Conservation (phyloP, 2,113 vertebrate species). For the Monopterus albus region DNA sequence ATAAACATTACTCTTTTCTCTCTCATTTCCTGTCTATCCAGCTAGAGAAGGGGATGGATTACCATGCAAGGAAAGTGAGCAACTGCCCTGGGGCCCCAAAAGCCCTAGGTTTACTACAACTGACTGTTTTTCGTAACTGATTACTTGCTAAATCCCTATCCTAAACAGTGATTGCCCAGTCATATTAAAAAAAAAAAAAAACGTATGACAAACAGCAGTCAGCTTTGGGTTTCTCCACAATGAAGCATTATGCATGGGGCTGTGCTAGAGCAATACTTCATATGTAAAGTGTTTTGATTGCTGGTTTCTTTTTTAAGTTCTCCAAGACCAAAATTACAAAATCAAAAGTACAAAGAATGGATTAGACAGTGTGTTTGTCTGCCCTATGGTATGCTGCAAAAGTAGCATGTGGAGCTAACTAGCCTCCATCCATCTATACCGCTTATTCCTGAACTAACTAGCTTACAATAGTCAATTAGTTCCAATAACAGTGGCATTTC, state of each 20-base stretch:
- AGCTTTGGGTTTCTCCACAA: background rate
- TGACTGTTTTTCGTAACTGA: conserved; percentile 18
- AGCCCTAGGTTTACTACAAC: background rate
- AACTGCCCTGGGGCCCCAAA: background rate
- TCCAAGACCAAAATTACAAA: background rate
- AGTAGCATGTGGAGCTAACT: background rate
- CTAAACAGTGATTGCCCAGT: background rate
- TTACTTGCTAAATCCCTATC: conserved; percentile 2
- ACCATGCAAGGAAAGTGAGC: background rate
- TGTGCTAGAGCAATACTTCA: too few relatives aligned
- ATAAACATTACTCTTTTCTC: conserved; percentile 18
- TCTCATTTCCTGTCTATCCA: background rate
- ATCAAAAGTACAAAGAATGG: background rate
- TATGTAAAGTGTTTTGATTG: too few relatives aligned
- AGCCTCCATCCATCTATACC: too few relatives aligned
- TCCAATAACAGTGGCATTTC: background rate
- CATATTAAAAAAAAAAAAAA: too few relatives aligned
- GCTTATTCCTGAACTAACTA: too few relatives aligned
- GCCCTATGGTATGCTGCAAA: background rate
- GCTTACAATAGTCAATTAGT: too few relatives aligned
- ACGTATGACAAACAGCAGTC: background rate
- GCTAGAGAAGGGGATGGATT: background rate
- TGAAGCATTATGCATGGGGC: too few relatives aligned
- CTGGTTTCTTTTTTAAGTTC: too few relatives aligned
- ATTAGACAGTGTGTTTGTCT: background rate